phyloP scores from a whole-genome alignment of 2,797 vertebrate genomes.

The Chrosomus eos region DNA sequence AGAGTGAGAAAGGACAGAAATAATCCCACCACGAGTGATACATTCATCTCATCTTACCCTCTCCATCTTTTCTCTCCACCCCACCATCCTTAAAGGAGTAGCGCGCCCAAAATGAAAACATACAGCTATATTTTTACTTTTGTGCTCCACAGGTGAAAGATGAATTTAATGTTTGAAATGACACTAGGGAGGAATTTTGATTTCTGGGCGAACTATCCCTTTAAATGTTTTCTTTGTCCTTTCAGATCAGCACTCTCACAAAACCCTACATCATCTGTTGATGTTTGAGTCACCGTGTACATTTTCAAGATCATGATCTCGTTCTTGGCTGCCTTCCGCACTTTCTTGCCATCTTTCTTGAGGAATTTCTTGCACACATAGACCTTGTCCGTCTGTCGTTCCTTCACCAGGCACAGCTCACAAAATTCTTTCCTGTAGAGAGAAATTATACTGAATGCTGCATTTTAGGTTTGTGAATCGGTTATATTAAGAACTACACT shows the following conservation, averaged over 20 bases:
- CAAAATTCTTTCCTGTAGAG: slow-evolving; percentile 86
- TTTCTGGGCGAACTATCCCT: slow-evolving; percentile 18
- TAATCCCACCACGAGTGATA: slow-evolving; percentile 6
- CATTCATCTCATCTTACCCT: slow-evolving; percentile 12
- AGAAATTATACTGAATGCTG: slow-evolving; percentile 27
- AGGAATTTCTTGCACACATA: slow-evolving; percentile 90
- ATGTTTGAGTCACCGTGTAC: slow-evolving; percentile 72
- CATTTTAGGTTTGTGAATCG: slow-evolving; percentile 1
- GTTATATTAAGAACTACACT: background rate
- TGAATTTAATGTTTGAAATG: background rate
- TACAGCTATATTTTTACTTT: background rate
- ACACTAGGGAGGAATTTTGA: background rate
- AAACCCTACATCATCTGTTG: slow-evolving; percentile 53
- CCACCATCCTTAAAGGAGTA: background rate
- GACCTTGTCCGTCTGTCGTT: slow-evolving; percentile 85
- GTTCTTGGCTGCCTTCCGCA: slow-evolving; percentile 88
- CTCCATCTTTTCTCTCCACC: background rate
- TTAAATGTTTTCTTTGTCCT: slow-evolving; percentile 5
- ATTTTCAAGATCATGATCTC: slow-evolving; percentile 91
- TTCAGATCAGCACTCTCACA: slow-evolving; percentile 42
- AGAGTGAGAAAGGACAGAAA: slow-evolving; percentile 36
- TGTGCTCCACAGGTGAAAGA: background rate
- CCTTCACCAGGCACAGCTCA: slow-evolving; percentile 86
- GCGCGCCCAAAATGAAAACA: background rate
- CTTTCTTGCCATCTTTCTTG: slow-evolving; percentile 89